Evolutionary conservation across 2,797 vertebrate genomes (phyloP).

Genomic region (Halcyon smyrnensis): DNA sequence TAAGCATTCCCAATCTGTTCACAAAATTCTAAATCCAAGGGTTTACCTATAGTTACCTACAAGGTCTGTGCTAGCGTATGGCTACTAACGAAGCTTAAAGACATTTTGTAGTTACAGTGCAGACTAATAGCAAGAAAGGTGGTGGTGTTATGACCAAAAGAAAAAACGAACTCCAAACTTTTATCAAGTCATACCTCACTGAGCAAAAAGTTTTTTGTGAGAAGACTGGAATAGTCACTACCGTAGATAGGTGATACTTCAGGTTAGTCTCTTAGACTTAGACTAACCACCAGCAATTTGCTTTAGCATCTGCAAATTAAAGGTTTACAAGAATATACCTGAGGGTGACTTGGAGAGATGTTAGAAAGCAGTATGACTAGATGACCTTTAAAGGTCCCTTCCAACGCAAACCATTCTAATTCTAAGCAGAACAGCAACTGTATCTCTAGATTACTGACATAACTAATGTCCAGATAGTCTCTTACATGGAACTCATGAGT

Average conservation of each 20-base stretch:
- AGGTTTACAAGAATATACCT: accelerated
- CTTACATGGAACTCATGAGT: neutral
- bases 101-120: accelerated
- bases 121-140: neutral
- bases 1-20: neutral
- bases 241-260: neutral
- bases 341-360: neutral
- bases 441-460: neutral
- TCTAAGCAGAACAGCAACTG: neutral
- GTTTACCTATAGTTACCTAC: neutral
- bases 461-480: neutral
- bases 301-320: neutral
- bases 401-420: too few species aligned
- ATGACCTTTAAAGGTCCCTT: too few species aligned
- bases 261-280: neutral
- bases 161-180: accelerated
- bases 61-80: neutral
- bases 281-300: neutral
- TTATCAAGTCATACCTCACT: neutral
- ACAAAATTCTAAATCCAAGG: neutral
- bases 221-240: neutral
- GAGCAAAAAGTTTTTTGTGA: neutral
- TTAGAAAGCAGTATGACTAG: neutral
- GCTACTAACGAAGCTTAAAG: neutral
- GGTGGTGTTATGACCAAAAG: neutral